These are phyloP conservation scores for Limnephilus rhombicus DNA, from an alignment of 2,888 invertebrate genomes.

Conservation along the genomic window DNA sequence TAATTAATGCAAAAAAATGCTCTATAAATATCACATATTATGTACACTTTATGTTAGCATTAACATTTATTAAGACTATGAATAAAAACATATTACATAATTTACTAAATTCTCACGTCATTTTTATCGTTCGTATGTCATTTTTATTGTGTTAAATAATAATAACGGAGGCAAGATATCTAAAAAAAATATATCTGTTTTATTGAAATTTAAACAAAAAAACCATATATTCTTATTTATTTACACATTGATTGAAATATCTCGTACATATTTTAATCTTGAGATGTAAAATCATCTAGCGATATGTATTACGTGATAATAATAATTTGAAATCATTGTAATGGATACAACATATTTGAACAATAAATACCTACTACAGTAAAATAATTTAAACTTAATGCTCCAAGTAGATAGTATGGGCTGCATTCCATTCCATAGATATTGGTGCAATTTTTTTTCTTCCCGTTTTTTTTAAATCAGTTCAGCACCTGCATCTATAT, in stretches of 20 bases:
- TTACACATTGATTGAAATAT: not conserved
- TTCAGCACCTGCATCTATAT: not conserved
- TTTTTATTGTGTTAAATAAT: not conserved
- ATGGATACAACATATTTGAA: not conserved
- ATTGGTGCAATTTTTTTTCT: not conserved
- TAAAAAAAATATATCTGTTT: not conserved
- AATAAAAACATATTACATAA: too few species aligned
- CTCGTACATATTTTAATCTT: not conserved
- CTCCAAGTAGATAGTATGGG: not conserved
- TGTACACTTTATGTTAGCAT: not conserved
- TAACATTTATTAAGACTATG: too few species aligned
- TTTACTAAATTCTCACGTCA: too few species aligned
- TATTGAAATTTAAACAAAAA: too few species aligned
- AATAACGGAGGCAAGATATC: not conserved
- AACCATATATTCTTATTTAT: not conserved
- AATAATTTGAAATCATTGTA: not conserved
- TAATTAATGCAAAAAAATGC: not conserved
- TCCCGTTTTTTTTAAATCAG: not conserved
- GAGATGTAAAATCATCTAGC: not conserved
- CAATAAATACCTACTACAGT: not conserved
- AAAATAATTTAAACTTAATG: not conserved
- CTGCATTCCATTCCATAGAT: not conserved
- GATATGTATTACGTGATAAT: not conserved
- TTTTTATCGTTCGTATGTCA: too few species aligned
- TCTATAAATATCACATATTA: not conserved